These are phyloP conservation scores for Lepus oiostolus DNA, from an alignment of 2,797 vertebrate species.

Conservation along the genomic window DNA sequence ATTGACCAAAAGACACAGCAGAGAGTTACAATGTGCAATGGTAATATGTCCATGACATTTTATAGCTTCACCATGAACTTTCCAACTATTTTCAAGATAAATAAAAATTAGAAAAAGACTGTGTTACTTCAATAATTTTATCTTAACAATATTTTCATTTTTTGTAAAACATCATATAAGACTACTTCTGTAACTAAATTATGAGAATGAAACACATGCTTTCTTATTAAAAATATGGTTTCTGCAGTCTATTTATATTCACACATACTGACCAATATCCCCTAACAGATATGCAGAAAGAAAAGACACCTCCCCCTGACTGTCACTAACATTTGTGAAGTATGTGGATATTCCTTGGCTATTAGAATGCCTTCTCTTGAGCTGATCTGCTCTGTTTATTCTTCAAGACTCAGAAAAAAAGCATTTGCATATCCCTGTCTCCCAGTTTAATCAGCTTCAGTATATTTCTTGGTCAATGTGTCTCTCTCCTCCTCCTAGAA, in stretches of 20 bases:
- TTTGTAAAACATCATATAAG: not conserved
- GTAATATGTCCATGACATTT: slow-evolving; percentile 3
- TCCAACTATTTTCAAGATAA: not conserved
- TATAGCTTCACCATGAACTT: slow-evolving; percentile 2
- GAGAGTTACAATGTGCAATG: not conserved
- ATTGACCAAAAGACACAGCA: not conserved
- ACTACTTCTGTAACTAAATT: slow-evolving; percentile 16
- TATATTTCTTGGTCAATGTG: not conserved
- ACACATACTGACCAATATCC: not conserved
- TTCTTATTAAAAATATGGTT: slow-evolving; percentile 11
- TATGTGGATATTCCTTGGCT: not conserved
- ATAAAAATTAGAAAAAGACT: slow-evolving; percentile 18
- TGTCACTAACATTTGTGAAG: not conserved
- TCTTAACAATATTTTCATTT: slow-evolving; percentile 20
- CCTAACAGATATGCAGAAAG: not conserved
- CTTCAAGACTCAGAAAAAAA: not conserved
- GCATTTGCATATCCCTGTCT: not conserved
- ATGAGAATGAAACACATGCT: not conserved
- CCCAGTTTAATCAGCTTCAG: not conserved
- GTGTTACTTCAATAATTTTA: slow-evolving; percentile 1
- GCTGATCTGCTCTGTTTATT: not conserved
- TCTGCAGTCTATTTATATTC: not conserved
- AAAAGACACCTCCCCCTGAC: not conserved
- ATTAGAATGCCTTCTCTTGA: not conserved
- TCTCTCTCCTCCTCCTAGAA: not conserved